Evolutionary conservation across 2,888 invertebrate genomes (phyloP).

Genomic region (Zele albiditarsus): DNA sequence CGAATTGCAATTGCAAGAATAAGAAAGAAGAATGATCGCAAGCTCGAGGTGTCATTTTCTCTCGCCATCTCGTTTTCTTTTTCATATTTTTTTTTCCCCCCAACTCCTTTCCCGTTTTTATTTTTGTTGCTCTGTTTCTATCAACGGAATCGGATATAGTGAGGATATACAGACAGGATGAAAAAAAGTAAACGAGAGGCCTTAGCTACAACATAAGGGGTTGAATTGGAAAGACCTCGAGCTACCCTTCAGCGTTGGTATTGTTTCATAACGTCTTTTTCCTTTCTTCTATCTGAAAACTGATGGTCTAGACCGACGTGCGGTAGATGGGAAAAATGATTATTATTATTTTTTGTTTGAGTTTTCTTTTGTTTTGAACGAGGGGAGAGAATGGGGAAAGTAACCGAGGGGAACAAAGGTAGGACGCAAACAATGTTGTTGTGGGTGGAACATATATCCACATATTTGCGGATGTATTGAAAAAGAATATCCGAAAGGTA

Average conservation of each 20-base stretch:
- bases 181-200: constrained; percentile 7
- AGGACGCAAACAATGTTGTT: constrained; percentile 13
- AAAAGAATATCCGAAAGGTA: constrained; percentile 34
- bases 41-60: constrained; percentile 35
- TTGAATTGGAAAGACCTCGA: constrained; percentile 17
- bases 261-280: constrained; percentile 28
- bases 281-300: constrained; percentile 14
- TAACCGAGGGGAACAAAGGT: neutral
- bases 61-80: neutral
- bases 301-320: constrained; percentile 17
- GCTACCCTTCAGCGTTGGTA: constrained; percentile 21
- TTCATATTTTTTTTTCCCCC: neutral
- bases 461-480: constrained; percentile 19
- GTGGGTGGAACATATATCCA: neutral
- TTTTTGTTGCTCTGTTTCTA: constrained; percentile 12
- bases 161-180: neutral
- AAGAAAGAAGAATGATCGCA: constrained; percentile 26
- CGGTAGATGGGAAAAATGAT: constrained; percentile 21
- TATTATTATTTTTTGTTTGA: constrained; percentile 13
- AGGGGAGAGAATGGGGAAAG: neutral
- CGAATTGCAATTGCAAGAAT: constrained; percentile 7
- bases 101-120: constrained; percentile 1
- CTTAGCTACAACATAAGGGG: constrained; percentile 15
- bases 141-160: neutral
- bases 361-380: constrained; percentile 12